Evolutionary conservation across 1,140 invertebrate species (phyloP), one percentile per base, ranked within the genome.

Genomic region (Agraylea sexmaculata): DNA sequence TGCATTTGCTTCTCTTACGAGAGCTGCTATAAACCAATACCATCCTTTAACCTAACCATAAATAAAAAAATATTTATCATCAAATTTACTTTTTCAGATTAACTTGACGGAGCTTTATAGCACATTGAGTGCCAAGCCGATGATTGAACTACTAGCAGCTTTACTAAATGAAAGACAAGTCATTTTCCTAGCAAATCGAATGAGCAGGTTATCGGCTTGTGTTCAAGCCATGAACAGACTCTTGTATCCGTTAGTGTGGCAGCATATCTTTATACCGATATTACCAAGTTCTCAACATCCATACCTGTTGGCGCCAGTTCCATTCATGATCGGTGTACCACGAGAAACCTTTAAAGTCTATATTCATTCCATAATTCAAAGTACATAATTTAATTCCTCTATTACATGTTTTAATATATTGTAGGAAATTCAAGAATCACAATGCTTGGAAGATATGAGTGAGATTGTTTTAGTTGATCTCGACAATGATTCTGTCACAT

Each of bases 241-340:
- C 20, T 75, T 97, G 19, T 96, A 94, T 66, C 93, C 93, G 3
- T 94, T 97, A 89, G 81, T 83, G 49, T 97, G 93, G 92, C 92
- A 97, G 60, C 90, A 96, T 55, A 89, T 97, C 54, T 96, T 88
- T 57, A 96, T 97, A 60, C 91, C 93, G 19, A 81, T 94, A 46
- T 59, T 97, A 45, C 91, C 92, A 12, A 70, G 78, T 51, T 75
- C 80, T 50, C 71, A 96, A 23, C 78, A 87, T 41, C 91, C 95
- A 64, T 94, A 94, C 67, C 68, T 95, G 44, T 68, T 82, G 47
- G 89, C 90, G 6, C 90, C 89, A 1, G 94, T 94, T 88, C 91
- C 91, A 40, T 96, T 87, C 70, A 66, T 95, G 7, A 93, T 96
- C 56, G 92, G 93, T 34, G 86, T 95, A 25, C 89, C 89, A 46